Evolutionary conservation across 2,113 vertebrate genomes (phyloP), one percentile per base, ranked within the genome.

Genomic region (Beaufortia kweichowensis): DNA sequence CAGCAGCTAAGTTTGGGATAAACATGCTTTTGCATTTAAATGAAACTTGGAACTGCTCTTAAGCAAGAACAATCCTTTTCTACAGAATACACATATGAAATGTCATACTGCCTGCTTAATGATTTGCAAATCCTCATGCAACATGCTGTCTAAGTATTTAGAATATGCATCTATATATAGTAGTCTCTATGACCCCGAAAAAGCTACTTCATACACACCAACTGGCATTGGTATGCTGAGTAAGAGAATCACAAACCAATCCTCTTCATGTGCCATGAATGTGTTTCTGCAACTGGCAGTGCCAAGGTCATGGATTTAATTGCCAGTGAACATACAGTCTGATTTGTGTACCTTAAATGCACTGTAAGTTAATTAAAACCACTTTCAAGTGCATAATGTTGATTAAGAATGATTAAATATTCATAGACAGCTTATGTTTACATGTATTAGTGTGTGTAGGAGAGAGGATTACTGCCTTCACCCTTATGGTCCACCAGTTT

Each of bases 101-200:
- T 69, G 29, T 55, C 66, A 33, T n/a, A 35, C 29, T 19, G 24
- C 46, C 28, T 55, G 48, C 4, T 29, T 28, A 43, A 15, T 73
- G 35, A 61, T 61, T 31, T 56, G 8, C 70, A 43, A 61, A 29
- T 73, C 56, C 24, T 46, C 39, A 73, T 12, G 24, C 56, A 43
- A 24, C 35, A 60, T 73, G 33, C 33, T 15, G 35, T 59, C 53
- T 59, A 8, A 56, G 15, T 61, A 48, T 60, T 4, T 48, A n/a
- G 39, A 73, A 46, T 73, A 29, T 73, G 55, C 0, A 6, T 46
- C 70, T 73, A 29, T 73, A 73, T 26, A 60, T 73, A 73, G 35
- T 21, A n/a, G 1, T n/a, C 33, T 43, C 23, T 12, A 28, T 46
- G 35, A 6, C 1, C 19, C 31, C 46, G 39, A 73, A 70, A 33